Evolutionary conservation across 2,113 vertebrate genomes (phyloP), one percentile per base, ranked within the genome.

Genomic region (Neolamprologus devosi): DNA sequence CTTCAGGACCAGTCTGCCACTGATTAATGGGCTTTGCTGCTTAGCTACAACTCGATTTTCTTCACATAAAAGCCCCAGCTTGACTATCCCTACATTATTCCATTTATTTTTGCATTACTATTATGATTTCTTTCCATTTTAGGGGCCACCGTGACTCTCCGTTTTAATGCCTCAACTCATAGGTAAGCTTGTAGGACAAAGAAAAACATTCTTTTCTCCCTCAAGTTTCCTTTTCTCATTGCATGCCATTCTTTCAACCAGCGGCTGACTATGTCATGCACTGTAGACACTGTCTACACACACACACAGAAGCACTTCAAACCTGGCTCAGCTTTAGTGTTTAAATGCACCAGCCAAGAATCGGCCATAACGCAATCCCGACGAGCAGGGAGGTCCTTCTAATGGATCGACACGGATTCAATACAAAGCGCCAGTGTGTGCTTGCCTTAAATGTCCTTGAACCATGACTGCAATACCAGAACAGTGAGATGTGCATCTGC

Each of bases 371-470:
- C 87, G 82, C 89, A 91, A 87, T 85, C 89, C 85, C 5, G 84
- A 73, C 91, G 53, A 93, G 91, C 93, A 92, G 35, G 91, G 92
- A 93, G 93, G 93, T 94, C 93, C 85, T 79, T 33, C 87, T 94
- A 93, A 94, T 92, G 90, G 89, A 92, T 90, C 89, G 45, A 86
- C 92, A 91, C 84, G 35, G 82, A 85, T 78, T 84, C 93, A 84
- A 42, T 51, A 93, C 88, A 90, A 81, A 81, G 87, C 58, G 4
- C 30, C 60, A 86, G 83, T 85, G 90, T 89, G 47, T 19, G 14
- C 40, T 89, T 85, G 82, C 88, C 90, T 93, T 94, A 84, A 92
- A 91, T 86, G 91, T 94, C 91, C 91, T 90, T 93, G 89, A 94
- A 92, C 92, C 91, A 85, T 85, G 88, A 88, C 87, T 58, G 86